Evolutionary conservation across 2,888 invertebrate species (phyloP), one percentile per base, ranked within the genome.

Genomic region (Cephonodes hylas): DNA sequence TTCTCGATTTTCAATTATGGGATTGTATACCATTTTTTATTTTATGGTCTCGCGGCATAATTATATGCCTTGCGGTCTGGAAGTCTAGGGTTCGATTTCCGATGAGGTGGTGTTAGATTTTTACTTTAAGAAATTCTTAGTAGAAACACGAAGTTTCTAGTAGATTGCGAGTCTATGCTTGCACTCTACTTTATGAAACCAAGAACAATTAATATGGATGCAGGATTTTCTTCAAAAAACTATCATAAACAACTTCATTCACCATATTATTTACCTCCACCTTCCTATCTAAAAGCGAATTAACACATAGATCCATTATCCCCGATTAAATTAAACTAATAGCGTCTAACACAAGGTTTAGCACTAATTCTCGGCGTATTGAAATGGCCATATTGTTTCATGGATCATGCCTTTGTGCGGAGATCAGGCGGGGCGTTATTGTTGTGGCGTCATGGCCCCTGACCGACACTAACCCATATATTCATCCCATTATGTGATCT

Each of bases 401-500:
- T 18, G 61, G 63, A 58, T 58, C 38, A 44, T n/a, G 65, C 76
- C 77, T 81, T 89, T 85, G 85, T 72, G 44, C 67, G 61, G 64
- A 76, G 77, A 84, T 85, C 79, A 81, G 73, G 70, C 71, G 70
- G 75, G 64, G 76, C 73, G 79, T 82, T 84, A 87, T 89, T 88
- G 89, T 90, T 84, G 79, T 70, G 73, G 69, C 76, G 73, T 83
- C 75, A 79, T 75, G 81, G 75, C 75, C 80, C 77, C 85, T 90
- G 91, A 89, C 90, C 91, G 88, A 86, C 86, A 77, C 80, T 83
- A 81, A 84, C 81, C 88, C 88, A 87, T 88, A 88, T 86, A 85
- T 88, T 84, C 87, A 84, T 85, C 82, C 87, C 80, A 86, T 89
- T 89, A 88, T 88, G 81, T 81, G 83, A 85, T 87, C 86, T 83